Percentiles rank a stretch among this genome's conserved stretches.
Evolutionary conservation across 2,113 vertebrate genomes (phyloP).

Genomic region (Calyptommatus sinebrachiatus): DNA sequence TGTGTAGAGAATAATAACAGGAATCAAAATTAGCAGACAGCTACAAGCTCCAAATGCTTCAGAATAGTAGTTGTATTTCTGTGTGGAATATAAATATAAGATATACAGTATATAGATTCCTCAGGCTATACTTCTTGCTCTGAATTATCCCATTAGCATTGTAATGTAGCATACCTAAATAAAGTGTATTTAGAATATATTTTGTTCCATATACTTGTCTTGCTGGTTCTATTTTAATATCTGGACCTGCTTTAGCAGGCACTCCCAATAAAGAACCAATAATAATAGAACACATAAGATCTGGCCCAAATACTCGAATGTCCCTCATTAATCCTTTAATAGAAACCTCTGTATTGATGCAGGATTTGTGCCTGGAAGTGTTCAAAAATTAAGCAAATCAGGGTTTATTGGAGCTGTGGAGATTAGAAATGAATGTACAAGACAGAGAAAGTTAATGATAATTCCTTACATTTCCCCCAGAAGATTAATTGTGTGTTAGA

Average conservation of each 20-base stretch:
- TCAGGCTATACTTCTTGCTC: slow-evolving; percentile 23
- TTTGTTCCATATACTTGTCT: slow-evolving; percentile 45
- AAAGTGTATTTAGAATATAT: background rate
- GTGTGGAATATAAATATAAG: no score
- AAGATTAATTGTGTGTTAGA: slow-evolving; percentile 74
- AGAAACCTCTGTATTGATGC: slow-evolving; percentile 57
- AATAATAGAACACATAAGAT: slow-evolving; percentile 41
- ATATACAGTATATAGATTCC: no score
- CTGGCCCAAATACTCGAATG: slow-evolving; percentile 61
- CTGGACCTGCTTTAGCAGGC: slow-evolving; percentile 52
- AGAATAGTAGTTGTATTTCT: no score
- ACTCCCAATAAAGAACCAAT: slow-evolving; percentile 46
- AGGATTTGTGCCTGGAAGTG: slow-evolving; percentile 60
- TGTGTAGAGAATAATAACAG: no score
- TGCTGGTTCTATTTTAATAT: slow-evolving; percentile 45
- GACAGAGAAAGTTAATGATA: slow-evolving; percentile 64
- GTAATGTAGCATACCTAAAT: background rate
- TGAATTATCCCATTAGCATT: background rate
- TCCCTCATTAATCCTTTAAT: slow-evolving; percentile 62
- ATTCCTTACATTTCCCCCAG: slow-evolving; percentile 67
- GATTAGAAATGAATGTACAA: slow-evolving; percentile 66
- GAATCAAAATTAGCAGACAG: no score
- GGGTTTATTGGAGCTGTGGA: slow-evolving; percentile 58
- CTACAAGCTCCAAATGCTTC: no score
- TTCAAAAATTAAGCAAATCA: slow-evolving; percentile 69